Evolutionary conservation across 2,113 vertebrate species (phyloP), one percentile per base, ranked within the genome.

Genomic region (Taurulus bubalis): DNA sequence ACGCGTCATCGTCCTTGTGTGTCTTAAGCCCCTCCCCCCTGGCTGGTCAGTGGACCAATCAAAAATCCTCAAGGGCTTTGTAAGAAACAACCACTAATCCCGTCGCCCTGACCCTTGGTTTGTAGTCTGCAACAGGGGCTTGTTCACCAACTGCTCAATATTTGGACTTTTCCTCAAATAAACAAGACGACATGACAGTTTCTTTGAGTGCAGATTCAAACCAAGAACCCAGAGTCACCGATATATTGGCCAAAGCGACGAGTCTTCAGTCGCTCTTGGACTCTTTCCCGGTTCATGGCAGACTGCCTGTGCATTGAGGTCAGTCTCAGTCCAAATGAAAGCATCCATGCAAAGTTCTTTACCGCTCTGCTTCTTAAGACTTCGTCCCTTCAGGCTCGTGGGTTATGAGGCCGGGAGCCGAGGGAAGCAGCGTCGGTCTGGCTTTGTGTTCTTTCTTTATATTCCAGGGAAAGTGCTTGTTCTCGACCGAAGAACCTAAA

Each of bases 51-150:
- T 68, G 88, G 87, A 87, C 81, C 87, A 89, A 89, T 90, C 87
- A 59, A 85, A 55, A 86, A 89, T 83, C 75, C 76, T 91, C 51
- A 93, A 93, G 91, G 93, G 92, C 91, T 93, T 89, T 90, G 59
- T 86, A 74, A 80, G 64, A 85, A 84, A 82, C 59, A 70, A 88
- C 84, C 85, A 87, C 79, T 84, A 79, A 82, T 75, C 63, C 87
- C 71, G 26, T 49, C 49, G 74, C 59, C 81, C 66, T 26, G 15
- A 73, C 49, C 51, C 45, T 72, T 69, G 76, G 67, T 86, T 73
- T 71, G 36, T 71, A n/a, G n/a, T n/a, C n/a, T n/a, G n/a, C n/a
- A n/a, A n/a, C n/a, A n/a, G n/a, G n/a, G n/a, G n/a, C n/a, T n/a
- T n/a, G n/a, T 32, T 32, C 30, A 32, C 34, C 34, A 34, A 34